Base-by-base conservation (phyloP, 2,888 invertebrate species). In the Limenitis camilla region DNA sequence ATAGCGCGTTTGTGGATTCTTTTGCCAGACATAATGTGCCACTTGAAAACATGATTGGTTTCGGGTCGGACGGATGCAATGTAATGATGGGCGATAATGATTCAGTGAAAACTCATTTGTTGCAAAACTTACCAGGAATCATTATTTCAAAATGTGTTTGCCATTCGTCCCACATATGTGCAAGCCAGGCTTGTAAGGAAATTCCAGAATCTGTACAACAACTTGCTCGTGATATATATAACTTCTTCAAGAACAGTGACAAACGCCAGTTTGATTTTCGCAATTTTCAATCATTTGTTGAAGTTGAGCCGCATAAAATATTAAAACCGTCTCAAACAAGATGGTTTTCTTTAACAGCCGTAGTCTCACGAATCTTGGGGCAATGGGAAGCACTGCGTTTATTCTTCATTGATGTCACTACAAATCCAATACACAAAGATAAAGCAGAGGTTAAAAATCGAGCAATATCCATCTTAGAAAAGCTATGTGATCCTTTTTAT, bases 31-130 rank as follows among this genome's bases (percentile, higher is more conserved):
- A 5, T 8, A 19, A 31, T 31, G 30, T 41, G 9, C 31, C 41
- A 5, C 30, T 31, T 10, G 11, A n/a, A 6, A 41, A 71, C 42
- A 53, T 71, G 10, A 61, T 74, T n/a, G 71, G 72, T 8, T 72
- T 72, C 60, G 69, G 57, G 2, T 65, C 69, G 5, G 69, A 72
- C 56, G 69, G 69, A 0, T 65, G 65, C 45, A 72, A 67, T 49
- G 59, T 60, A 0, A 74, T 72, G 69, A 60, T 71, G 57, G 71
- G 69, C 0, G 31, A 40, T 28, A 44, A 63, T 11, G 62, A 72
- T 50, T 71, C 69, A 6, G 66, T 74, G 5, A 57, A 56, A 5
- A 60, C 52, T 19, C 57, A 64, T 49, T 60, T 74, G 19, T 54
- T 49, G 47, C 40, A 44, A 40, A 36, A 61, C 46, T 63, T 52